A percentile compares a stretch with the other conserved stretches of the same genome.
phyloP scores from a whole-genome alignment of 2,113 vertebrate genomes.

The Grallaria varia region DNA sequence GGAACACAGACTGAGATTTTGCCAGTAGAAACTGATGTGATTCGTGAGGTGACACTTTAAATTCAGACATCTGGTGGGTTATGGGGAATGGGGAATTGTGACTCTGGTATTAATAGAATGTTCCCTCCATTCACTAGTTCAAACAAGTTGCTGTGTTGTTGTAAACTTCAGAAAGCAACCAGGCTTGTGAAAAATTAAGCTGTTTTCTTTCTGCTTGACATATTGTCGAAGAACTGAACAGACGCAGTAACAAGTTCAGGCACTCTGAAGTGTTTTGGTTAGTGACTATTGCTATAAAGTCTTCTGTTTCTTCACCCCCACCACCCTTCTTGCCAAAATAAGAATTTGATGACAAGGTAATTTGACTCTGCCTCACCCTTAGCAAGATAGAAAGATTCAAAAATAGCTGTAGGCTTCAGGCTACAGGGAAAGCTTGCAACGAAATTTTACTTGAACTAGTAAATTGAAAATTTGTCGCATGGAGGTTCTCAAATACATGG shows the following conservation, averaged over 20 bases:
- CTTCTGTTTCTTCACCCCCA: conserved; percentile 57
- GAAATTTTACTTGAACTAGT: background rate
- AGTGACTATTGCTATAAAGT: conserved; percentile 60
- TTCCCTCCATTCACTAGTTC: conserved; percentile 58
- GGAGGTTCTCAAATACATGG: background rate
- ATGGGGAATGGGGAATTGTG: conserved; percentile 7
- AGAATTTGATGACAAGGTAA: conserved; percentile 66
- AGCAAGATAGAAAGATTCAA: conserved; percentile 50
- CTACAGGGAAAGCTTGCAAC: background rate
- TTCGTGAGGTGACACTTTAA: conserved; percentile 50
- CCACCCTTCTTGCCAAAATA: conserved; percentile 54
- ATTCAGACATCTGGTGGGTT: conserved; percentile 59
- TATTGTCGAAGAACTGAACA: conserved; percentile 57
- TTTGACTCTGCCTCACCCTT: conserved; percentile 41
- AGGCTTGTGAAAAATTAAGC: conserved; percentile 64
- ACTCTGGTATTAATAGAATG: conserved; percentile 53
- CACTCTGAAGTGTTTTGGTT: conserved; percentile 65
- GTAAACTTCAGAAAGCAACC: conserved; percentile 58
- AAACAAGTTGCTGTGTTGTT: conserved; percentile 56
- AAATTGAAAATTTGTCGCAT: background rate
- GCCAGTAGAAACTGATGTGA: conserved; percentile 11
- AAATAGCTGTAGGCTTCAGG: conserved; percentile 38
- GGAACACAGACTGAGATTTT: conserved; percentile 27
- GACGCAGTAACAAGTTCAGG: conserved; percentile 58
- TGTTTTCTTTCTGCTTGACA: conserved; percentile 68